Conservation (phyloP, 1,140 invertebrate species). For the Gryllus bimaculatus region DNA sequence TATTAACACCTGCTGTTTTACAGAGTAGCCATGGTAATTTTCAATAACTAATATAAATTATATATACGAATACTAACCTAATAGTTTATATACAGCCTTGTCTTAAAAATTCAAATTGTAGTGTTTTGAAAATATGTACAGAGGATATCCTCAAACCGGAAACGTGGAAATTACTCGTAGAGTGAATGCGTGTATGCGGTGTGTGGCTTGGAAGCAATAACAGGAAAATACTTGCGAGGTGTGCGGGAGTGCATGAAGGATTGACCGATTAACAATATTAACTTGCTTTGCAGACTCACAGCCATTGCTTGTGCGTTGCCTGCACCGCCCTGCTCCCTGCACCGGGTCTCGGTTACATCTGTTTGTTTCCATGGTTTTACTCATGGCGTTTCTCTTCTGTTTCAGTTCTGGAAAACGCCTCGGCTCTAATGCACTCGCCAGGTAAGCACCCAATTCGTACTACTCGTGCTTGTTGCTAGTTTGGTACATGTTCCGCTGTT, state of each 20-base stretch:
- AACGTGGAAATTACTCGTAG: too few species aligned
- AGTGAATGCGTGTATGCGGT: too few species aligned
- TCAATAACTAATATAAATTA: too few species aligned
- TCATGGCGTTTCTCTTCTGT: conserved; percentile 34
- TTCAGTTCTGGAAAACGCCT: conserved; percentile 65
- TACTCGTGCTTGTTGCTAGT: not conserved
- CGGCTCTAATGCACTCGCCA: conserved; percentile 73
- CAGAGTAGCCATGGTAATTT: too few species aligned
- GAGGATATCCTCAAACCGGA: too few species aligned
- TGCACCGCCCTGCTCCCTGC: not conserved
- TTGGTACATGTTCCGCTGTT: not conserved
- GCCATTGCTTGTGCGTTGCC: not conserved
- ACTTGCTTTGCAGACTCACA: conserved; percentile 3
- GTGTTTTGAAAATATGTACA: too few species aligned
- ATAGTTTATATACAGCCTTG: too few species aligned
- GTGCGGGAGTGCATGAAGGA: not conserved
- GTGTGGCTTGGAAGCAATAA: too few species aligned
- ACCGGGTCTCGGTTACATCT: too few species aligned
- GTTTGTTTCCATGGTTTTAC: not conserved
- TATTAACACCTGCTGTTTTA: too few species aligned
- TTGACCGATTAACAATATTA: not conserved
- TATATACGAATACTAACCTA: too few species aligned
- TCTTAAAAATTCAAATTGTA: too few species aligned
- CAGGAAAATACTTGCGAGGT: not conserved
- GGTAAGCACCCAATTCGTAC: conserved; percentile 43